Evolutionary conservation across 2,113 vertebrate genomes (phyloP).

Genomic region (Irena cyanogastra): DNA sequence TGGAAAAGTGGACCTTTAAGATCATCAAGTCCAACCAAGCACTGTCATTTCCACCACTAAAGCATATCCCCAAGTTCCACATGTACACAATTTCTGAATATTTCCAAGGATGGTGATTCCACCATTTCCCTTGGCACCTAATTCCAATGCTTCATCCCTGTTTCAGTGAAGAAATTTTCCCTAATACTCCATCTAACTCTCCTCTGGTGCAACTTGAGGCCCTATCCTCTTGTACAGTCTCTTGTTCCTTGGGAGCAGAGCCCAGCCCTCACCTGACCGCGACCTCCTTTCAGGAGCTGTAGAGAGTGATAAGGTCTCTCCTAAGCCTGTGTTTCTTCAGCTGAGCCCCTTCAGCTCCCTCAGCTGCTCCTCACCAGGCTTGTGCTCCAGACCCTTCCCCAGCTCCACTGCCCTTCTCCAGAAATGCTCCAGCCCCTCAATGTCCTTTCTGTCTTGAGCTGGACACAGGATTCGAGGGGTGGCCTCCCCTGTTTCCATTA

Average conservation of each 20-base stretch:
- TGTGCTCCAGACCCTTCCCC: not conserved
- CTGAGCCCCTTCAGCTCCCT: not conserved
- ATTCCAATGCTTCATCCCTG: not conserved
- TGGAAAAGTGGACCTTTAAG: not conserved
- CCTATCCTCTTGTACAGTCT: not conserved
- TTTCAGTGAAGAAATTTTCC: not conserved
- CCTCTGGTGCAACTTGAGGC: too few species aligned
- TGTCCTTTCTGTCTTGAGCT: not conserved
- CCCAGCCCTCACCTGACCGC: too few species aligned
- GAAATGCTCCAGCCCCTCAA: fast-evolving
- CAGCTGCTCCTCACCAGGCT: not conserved
- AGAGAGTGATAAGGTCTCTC: not conserved
- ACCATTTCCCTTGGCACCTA: not conserved
- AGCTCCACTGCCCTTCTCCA: not conserved
- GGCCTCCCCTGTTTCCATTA: not conserved
- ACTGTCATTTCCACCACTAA: not conserved
- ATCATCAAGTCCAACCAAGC: not conserved
- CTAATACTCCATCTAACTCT: not conserved
- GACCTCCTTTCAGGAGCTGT: not conserved
- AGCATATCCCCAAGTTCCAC: not conserved
- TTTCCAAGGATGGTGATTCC: not conserved
- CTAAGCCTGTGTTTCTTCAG: not conserved
- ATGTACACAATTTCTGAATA: not conserved
- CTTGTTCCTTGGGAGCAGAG: not conserved
- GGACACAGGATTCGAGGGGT: not conserved